A percentile compares a stretch with the other conserved stretches of the same genome.
Evolutionary conservation across 2,888 invertebrate genomes (phyloP).

Genomic region (Sminthurides aquaticus): DNA sequence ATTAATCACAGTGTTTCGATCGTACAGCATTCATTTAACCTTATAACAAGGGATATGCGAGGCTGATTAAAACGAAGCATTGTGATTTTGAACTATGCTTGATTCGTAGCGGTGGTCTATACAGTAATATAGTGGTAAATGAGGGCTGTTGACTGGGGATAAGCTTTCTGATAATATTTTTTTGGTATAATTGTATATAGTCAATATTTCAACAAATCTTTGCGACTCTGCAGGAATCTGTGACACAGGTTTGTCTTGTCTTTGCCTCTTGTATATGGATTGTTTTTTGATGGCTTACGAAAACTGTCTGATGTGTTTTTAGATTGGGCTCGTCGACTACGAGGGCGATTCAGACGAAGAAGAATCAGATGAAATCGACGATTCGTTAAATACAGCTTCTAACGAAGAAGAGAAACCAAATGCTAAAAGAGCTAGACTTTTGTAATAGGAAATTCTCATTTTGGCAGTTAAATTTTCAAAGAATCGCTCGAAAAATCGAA

Average conservation of each 20-base stretch:
- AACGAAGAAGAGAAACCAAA: conserved; percentile 52
- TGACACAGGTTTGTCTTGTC: conserved; percentile 43
- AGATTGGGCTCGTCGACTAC: conserved; percentile 87
- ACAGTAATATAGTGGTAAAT: not conserved
- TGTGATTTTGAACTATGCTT: not conserved
- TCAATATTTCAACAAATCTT: conserved; percentile 44
- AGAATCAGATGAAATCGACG: conserved; percentile 38
- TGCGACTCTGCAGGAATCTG: conserved; percentile 44
- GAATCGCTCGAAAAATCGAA: no score
- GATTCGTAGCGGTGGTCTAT: not conserved
- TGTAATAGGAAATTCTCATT: conserved; percentile 53
- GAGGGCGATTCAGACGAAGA: conserved; percentile 91
- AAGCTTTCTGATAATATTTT: conserved; percentile 20
- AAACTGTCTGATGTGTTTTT: conserved; percentile 41
- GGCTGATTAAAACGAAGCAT: not conserved
- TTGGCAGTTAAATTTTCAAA: not conserved
- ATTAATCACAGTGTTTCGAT: no score
- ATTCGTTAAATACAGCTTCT: conserved; percentile 25
- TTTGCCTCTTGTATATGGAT: conserved; percentile 14
- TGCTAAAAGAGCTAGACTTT: conserved; percentile 67
- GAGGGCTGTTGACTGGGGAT: no score
- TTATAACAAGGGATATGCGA: no score
- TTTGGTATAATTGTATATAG: conserved; percentile 37
- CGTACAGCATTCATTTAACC: no score
- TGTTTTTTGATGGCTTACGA: conserved; percentile 12